phyloP scores from a whole-genome alignment of 2,888 invertebrate species.

The Bombylius discolor region DNA sequence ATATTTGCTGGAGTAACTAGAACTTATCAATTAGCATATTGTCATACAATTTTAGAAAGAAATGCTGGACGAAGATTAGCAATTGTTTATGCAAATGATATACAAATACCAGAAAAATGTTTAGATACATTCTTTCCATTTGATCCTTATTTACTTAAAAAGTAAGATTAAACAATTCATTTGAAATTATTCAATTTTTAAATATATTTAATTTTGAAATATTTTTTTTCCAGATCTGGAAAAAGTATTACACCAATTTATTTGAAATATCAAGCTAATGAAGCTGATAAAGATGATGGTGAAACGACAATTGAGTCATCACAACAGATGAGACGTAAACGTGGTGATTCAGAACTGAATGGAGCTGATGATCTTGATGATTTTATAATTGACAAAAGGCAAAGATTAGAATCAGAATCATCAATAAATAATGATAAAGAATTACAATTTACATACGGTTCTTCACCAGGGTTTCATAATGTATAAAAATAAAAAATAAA shows the following conservation, averaged over 20 bases:
- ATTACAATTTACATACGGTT: slow-evolving; percentile 28
- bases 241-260: slow-evolving; percentile 37
- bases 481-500: slow-evolving; percentile 8
- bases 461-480: slow-evolving; percentile 28
- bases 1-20: slow-evolving; percentile 72
- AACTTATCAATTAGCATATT: slow-evolving; percentile 81
- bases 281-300: slow-evolving; percentile 21
- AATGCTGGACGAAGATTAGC: slow-evolving; percentile 55
- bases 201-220: not conserved
- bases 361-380: slow-evolving; percentile 24
- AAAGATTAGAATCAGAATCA: slow-evolving; percentile 22
- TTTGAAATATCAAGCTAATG: slow-evolving; percentile 38
- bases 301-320: slow-evolving; percentile 1
- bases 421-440: slow-evolving; percentile 28
- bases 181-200: slow-evolving; percentile 2
- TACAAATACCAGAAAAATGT: slow-evolving; percentile 37
- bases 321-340: slow-evolving; percentile 21
- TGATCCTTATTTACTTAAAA: slow-evolving; percentile 67
- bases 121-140: slow-evolving; percentile 73
- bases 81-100: slow-evolving; percentile 42
- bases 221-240: slow-evolving; percentile 28
- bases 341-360: slow-evolving; percentile 30
- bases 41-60: slow-evolving; percentile 77
- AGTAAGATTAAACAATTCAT: slow-evolving; percentile 40
- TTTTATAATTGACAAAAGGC: slow-evolving; percentile 30